Evolutionary conservation across 2,113 vertebrate genomes (phyloP), one percentile per base, ranked within the genome.

Genomic region (Dicrurus megarhynchus): DNA sequence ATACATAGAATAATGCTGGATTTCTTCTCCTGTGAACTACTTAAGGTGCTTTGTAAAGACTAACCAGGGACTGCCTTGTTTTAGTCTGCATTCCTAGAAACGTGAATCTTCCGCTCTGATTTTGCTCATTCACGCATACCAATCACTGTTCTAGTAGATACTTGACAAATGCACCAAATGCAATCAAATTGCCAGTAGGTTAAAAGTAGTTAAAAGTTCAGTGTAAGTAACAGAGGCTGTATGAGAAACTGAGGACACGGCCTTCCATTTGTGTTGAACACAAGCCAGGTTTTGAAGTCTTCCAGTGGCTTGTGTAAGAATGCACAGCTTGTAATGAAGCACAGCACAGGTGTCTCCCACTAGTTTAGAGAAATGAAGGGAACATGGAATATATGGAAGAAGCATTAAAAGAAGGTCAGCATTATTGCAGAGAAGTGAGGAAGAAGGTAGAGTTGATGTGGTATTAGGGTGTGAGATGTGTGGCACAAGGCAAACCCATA

Each of bases 341-440:
- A 64, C 32, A 27, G 7, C 22, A 26, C n/a, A 15, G 24, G 28
- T 61, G 15, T 47, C 32, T 74, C 8, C 3, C 0, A 0, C 4
- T 16, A 11, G 4, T 78, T 78, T 23, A 61, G 32, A 78, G 42
- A 30, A 84, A 23, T 41, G 2, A 77, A 49, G 20, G 46, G 60
- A 77, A 42, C 7, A 10, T 78, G 55, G 22, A 81, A 28, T 65
- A 14, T n/a, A 14, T 46, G 39, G 15, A 56, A 57, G 17, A 35
- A 81, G 7, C 23, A 16, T 46, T 82, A 70, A 69, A 39, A 33
- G 9, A 20, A 89, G 59, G 50, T 28, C 13, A 75, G 28, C 18
- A 9, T 60, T 55, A 37, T 46, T 65, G 32, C 37, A 70, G 41
- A 69, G 8, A 26, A 2, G 0, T 10, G 63, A 56, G 65, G 21